These are phyloP conservation scores for Oopsacas minuta DNA, from an alignment of 37 sponge, comb jelly and placozoan species.

Conservation along the genomic window DNA sequence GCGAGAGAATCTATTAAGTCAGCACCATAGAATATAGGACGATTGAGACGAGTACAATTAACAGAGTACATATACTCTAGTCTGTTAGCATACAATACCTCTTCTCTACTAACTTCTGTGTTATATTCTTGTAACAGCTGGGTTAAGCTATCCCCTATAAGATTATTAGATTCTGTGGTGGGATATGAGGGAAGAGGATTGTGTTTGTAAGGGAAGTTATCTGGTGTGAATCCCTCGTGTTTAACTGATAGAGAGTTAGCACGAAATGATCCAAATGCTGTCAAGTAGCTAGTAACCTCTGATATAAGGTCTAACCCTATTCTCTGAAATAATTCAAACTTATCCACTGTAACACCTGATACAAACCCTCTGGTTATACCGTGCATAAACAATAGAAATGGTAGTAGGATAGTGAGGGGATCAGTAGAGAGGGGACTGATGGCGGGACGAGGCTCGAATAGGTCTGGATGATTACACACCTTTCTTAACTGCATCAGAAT, in stretches of 20 bases:
- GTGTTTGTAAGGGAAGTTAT: neutral
- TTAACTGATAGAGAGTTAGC: neutral
- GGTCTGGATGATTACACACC: constrained; percentile 98
- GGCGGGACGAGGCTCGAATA: constrained; percentile 88
- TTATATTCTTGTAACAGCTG: neutral
- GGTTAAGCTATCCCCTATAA: neutral
- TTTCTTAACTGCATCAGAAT: constrained; percentile 98
- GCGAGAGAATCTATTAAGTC: neutral
- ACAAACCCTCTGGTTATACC: neutral
- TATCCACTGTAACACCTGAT: neutral
- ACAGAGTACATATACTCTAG: neutral
- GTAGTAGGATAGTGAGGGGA: constrained; percentile 15
- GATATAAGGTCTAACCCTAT: neutral
- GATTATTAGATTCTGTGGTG: neutral
- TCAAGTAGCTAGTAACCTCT: neutral
- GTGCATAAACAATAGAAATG: constrained; percentile 19
- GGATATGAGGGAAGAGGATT: neutral
- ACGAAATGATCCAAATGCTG: neutral
- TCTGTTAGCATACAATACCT: neutral
- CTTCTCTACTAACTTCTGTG: neutral
- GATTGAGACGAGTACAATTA: neutral
- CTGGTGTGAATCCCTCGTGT: neutral
- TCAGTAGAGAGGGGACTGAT: constrained; percentile 38
- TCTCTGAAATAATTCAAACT: neutral
- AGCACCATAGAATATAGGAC: neutral